Percentiles rank a stretch among this genome's conserved stretches.
Conservation (phyloP, 2,797 vertebrate species). For the Apogon hyalosoma region DNA sequence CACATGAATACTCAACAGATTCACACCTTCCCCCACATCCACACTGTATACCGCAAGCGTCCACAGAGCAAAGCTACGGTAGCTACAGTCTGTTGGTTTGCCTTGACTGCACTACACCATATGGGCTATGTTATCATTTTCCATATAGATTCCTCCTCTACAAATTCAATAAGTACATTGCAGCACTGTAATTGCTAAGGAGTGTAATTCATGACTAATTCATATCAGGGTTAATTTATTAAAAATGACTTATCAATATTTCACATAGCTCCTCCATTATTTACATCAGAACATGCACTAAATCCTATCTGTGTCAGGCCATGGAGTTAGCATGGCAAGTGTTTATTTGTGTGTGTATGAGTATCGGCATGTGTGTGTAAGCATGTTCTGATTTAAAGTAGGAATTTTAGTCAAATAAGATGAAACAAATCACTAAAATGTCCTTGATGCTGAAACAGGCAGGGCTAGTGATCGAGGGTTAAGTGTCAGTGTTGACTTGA, state of each 20-base stretch:
- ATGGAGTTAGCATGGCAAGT: constrained; percentile 41
- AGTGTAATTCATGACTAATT: constrained; percentile 79
- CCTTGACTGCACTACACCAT: constrained; percentile 29
- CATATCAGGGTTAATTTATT: constrained; percentile 80
- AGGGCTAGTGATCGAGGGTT: neutral
- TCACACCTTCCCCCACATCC: constrained; percentile 38
- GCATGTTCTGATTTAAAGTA: constrained; percentile 29
- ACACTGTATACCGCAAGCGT: constrained; percentile 20
- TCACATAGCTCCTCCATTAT: constrained; percentile 77
- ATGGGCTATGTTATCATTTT: constrained; percentile 53
- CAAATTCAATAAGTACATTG: constrained; percentile 65
- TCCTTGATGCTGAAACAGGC: constrained; percentile 1
- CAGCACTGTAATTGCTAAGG: constrained; percentile 73
- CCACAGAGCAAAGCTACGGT: constrained; percentile 25
- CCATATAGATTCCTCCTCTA: constrained; percentile 48
- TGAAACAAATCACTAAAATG: neutral
- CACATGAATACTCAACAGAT: constrained; percentile 23
- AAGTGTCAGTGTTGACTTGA: constrained; percentile 1
- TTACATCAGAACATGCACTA: constrained; percentile 74
- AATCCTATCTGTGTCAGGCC: constrained; percentile 79
- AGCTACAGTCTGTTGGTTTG: constrained; percentile 12
- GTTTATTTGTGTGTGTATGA: constrained; percentile 25
- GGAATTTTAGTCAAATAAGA: neutral
- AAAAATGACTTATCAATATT: constrained; percentile 81
- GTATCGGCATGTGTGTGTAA: constrained; percentile 20